phyloP scores from a whole-genome alignment of 2,888 invertebrate genomes.

The Pelosia muscerda region DNA sequence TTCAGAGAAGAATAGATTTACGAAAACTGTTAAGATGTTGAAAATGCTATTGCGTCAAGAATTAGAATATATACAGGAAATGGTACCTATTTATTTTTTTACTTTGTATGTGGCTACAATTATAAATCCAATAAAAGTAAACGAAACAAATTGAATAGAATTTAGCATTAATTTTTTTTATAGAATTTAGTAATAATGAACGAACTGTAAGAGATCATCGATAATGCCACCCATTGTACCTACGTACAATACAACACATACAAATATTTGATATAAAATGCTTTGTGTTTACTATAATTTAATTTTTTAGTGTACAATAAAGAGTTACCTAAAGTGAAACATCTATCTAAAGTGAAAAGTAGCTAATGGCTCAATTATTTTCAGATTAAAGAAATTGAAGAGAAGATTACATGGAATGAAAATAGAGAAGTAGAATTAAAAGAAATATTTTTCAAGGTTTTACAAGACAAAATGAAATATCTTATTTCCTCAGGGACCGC shows the following conservation, averaged over 20 bases:
- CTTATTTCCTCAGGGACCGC: conserved; percentile 87
- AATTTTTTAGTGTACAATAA: too few relatives aligned
- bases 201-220: too few relatives aligned
- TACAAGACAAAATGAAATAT: conserved; percentile 80
- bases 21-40: conserved; percentile 66
- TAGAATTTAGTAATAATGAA: background rate
- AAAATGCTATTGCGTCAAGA: conserved; percentile 67
- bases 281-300: too few relatives aligned
- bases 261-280: too few relatives aligned
- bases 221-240: too few relatives aligned
- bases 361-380: conserved; percentile 30
- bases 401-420: conserved; percentile 67
- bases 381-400: conserved; percentile 72
- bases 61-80: conserved; percentile 70
- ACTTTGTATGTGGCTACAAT: background rate
- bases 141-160: too few relatives aligned
- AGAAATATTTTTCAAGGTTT: conserved; percentile 72
- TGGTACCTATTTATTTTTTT: conserved; percentile 61
- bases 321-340: too few relatives aligned
- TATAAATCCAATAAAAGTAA: background rate
- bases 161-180: too few relatives aligned
- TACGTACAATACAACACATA: too few relatives aligned
- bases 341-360: background rate
- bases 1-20: conserved; percentile 74
- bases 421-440: conserved; percentile 73